phyloP scores from a whole-genome alignment of 2,113 vertebrate species.

The Bungarus multicinctus region DNA sequence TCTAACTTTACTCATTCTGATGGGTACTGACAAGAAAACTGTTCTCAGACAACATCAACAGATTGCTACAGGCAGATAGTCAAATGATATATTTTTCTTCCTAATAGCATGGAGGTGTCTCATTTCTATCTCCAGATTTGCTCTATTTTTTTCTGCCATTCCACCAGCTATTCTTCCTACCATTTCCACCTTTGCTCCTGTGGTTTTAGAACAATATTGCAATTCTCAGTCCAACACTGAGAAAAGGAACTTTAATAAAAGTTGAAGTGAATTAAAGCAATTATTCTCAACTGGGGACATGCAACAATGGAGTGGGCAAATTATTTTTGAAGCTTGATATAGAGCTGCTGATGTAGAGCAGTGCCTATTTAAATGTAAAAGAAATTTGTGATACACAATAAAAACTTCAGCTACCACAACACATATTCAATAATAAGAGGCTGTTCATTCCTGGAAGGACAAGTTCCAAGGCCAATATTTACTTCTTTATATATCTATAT shows the following conservation, averaged over 20 bases:
- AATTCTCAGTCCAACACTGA: neutral
- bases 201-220: neutral
- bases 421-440: neutral
- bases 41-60: slow-evolving; percentile 42
- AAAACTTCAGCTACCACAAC: slow-evolving; percentile 31
- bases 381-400: slow-evolving; percentile 36
- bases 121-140: neutral
- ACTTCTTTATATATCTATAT: neutral
- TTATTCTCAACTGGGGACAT: slow-evolving; percentile 55
- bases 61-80: slow-evolving; percentile 55
- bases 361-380: slow-evolving; percentile 49
- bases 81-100: slow-evolving; percentile 43
- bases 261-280: slow-evolving; percentile 64
- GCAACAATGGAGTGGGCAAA: slow-evolving; percentile 34
- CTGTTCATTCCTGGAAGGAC: neutral
- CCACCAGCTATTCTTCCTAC: neutral
- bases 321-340: slow-evolving; percentile 56
- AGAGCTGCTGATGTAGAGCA: slow-evolving; percentile 40
- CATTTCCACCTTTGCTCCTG: slow-evolving; percentile 13
- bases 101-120: slow-evolving; percentile 50
- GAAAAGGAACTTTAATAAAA: slow-evolving; percentile 58
- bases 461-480: neutral
- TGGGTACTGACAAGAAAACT: slow-evolving; percentile 48
- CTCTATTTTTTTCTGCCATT: neutral
- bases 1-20: slow-evolving; percentile 21